A percentile compares a stretch with the other conserved stretches of the same genome.
Evolutionary conservation across 1,140 invertebrate genomes (phyloP).

Genomic region (Drosophila busckii): DNA sequence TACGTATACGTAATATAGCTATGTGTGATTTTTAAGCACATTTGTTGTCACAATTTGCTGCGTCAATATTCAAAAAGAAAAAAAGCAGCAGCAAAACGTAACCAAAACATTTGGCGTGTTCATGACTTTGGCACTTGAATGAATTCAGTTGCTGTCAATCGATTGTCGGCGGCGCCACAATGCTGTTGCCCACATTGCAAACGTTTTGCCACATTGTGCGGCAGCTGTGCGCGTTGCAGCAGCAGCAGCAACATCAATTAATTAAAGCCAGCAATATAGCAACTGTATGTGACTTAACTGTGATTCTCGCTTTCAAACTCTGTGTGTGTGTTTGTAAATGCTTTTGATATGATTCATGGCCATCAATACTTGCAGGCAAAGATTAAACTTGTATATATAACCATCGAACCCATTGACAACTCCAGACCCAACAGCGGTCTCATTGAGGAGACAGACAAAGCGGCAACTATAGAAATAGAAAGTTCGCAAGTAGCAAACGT

Average conservation of each 20-base stretch:
- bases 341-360: too few relatives aligned
- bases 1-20: too few relatives aligned
- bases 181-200: constrained; percentile 69
- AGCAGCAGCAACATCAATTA: constrained; percentile 33
- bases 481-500: too few relatives aligned
- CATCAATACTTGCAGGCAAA: constrained; percentile 72
- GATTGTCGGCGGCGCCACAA: constrained; percentile 22
- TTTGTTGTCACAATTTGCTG: constrained; percentile 17
- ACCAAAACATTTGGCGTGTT: constrained; percentile 30
- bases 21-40: too few relatives aligned
- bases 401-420: constrained; percentile 64
- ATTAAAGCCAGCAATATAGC: constrained; percentile 5
- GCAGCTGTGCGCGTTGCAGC: constrained; percentile 55
- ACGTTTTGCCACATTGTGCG: constrained; percentile 54
- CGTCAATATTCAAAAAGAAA: constrained; percentile 42
- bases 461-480: constrained; percentile 27
- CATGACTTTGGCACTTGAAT: constrained; percentile 56
- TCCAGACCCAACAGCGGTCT: constrained; percentile 33
- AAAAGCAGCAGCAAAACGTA: constrained; percentile 30
- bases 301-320: constrained; percentile 3
- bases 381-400: constrained; percentile 77
- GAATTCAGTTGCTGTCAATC: constrained; percentile 41
- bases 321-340: constrained; percentile 6
- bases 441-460: constrained; percentile 33
- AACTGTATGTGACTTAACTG: constrained; percentile 45